Percentiles rank a stretch among this genome's conserved stretches.
Evolutionary conservation across 2,797 vertebrate species (phyloP).

Genomic region (Glossophaga mutica): DNA sequence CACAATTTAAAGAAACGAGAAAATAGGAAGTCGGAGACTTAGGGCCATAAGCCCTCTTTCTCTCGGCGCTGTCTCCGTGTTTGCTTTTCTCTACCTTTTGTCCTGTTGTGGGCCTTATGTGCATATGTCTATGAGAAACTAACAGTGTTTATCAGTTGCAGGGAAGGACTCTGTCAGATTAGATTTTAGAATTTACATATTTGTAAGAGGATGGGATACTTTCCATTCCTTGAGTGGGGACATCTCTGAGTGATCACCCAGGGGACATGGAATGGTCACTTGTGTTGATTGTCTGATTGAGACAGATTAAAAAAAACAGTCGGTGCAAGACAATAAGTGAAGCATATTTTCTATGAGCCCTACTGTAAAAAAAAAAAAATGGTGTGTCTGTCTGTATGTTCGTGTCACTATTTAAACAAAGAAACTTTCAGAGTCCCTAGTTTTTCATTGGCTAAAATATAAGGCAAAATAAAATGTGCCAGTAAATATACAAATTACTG

Average conservation of each 20-base stretch:
- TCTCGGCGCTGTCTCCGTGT: not conserved
- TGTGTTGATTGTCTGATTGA: not conserved
- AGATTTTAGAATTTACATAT: not conserved
- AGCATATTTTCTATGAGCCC: not conserved
- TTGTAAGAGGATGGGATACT: not conserved
- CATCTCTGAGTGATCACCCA: too few relatives aligned
- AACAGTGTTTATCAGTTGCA: not conserved
- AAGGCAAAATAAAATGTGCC: not conserved
- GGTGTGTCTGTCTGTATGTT: not conserved
- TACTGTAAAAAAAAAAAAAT: not conserved
- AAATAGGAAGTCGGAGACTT: not conserved
- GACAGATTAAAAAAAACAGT: not conserved
- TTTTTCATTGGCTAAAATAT: not conserved
- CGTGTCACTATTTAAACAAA: not conserved
- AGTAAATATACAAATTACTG: not conserved
- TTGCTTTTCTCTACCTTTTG: not conserved
- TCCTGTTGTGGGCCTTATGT: not conserved
- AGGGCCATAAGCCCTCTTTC: not conserved
- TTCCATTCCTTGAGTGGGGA: not conserved
- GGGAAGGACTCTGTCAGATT: not conserved
- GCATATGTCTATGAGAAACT: not conserved
- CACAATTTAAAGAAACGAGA: not conserved
- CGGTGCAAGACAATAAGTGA: rapidly evolving
- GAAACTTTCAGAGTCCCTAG: not conserved
- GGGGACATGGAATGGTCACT: not conserved